Percentiles rank a stretch among this genome's conserved stretches.
These are phyloP conservation scores for Hyles euphorbiae DNA, from an alignment of 1,140 invertebrate species.

Conservation along the genomic window DNA sequence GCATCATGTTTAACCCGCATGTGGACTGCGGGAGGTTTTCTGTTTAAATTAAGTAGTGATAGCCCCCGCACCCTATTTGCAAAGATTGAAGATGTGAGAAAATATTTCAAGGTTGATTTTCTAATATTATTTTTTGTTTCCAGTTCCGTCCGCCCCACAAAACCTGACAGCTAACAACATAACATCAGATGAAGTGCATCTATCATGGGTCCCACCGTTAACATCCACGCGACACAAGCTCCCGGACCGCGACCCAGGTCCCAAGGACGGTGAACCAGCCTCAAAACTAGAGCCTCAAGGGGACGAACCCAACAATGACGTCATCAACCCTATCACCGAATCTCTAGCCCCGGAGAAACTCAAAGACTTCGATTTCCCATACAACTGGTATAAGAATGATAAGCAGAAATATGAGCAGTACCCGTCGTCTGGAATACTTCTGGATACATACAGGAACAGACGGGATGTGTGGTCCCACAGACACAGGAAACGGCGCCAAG, in stretches of 20 bases:
- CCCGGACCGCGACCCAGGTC: constrained; percentile 41
- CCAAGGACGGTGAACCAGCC: constrained; percentile 13
- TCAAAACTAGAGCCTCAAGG: constrained; percentile 36
- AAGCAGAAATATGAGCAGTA: constrained; percentile 52
- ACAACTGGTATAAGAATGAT: constrained; percentile 50
- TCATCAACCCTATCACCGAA: constrained; percentile 22
- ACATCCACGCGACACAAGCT: constrained; percentile 83
- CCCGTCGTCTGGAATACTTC: constrained; percentile 41
- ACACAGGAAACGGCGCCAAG: constrained; percentile 61
- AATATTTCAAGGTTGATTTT: too few relatives aligned
- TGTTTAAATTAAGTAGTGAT: too few relatives aligned
- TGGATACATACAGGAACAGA: constrained; percentile 39
- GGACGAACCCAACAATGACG: constrained; percentile 42
- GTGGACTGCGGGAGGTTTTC: too few relatives aligned
- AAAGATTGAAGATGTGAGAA: too few relatives aligned
- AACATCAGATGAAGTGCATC: constrained; percentile 84
- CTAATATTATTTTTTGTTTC: constrained; percentile 21
- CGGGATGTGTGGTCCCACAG: constrained; percentile 50
- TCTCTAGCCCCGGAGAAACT: constrained; percentile 26
- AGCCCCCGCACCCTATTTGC: too few relatives aligned
- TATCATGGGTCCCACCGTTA: constrained; percentile 86
- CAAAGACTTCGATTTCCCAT: constrained; percentile 39
- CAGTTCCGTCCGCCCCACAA: constrained; percentile 88
- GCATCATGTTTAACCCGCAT: too few relatives aligned
- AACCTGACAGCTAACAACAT: constrained; percentile 86